Percentiles rank a stretch among this genome's conserved stretches.
Evolutionary conservation across 2,797 vertebrate species (phyloP).

Genomic region (Poeciliopsis turneri): DNA sequence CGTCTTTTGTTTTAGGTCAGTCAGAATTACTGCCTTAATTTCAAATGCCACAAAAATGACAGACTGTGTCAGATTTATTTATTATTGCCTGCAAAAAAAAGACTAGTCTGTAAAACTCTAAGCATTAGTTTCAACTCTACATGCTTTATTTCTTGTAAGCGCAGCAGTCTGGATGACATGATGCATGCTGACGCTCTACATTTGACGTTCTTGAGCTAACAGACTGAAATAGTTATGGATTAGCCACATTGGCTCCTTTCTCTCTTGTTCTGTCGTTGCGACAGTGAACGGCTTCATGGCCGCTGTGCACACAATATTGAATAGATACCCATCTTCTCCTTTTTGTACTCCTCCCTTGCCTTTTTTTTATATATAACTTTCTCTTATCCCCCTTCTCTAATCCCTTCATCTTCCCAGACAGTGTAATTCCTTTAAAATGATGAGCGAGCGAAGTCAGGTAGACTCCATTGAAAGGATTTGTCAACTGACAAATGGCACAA

Average conservation of each 20-base stretch:
- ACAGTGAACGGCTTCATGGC: constrained; percentile 29
- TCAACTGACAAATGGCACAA: constrained; percentile 69
- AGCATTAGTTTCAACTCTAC: neutral
- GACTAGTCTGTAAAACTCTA: neutral
- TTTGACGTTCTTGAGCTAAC: constrained; percentile 13
- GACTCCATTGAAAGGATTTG: constrained; percentile 75
- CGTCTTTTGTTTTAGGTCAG: neutral
- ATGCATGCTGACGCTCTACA: neutral
- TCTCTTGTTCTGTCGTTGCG: constrained; percentile 15
- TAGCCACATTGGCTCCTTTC: constrained; percentile 18
- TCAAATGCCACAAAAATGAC: neutral
- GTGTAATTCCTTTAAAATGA: constrained; percentile 74
- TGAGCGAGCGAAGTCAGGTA: constrained; percentile 63
- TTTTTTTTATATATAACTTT: constrained; percentile 12
- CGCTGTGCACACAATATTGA: constrained; percentile 40
- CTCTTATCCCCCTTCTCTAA: constrained; percentile 47
- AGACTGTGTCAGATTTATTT: neutral
- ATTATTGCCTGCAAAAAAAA: neutral
- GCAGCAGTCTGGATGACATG: constrained; percentile 10
- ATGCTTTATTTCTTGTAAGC: constrained; percentile 10
- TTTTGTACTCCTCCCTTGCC: constrained; percentile 26
- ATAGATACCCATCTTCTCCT: constrained; percentile 55
- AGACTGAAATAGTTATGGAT: constrained; percentile 17
- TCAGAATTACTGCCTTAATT: neutral
- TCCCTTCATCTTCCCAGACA: constrained; percentile 53